A percentile compares a stretch with the other conserved stretches of the same genome.
Evolutionary conservation across 2,797 vertebrate genomes (phyloP).

Genomic region (Tadarida brasiliensis): DNA sequence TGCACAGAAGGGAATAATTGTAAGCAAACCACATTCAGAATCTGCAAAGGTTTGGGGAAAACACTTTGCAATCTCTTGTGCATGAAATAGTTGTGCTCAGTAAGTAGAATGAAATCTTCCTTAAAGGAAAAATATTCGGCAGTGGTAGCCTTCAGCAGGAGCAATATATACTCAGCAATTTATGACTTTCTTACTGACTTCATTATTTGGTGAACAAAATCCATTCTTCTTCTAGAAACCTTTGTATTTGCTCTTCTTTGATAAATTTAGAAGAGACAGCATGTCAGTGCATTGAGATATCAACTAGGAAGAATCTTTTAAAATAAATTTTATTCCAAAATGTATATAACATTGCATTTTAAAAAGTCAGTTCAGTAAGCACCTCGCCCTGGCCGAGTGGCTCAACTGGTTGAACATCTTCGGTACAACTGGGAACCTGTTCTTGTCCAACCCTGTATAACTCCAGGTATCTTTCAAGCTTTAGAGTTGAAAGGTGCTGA

Average conservation of each 20-base stretch:
- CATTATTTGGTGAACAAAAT: conserved; percentile 81
- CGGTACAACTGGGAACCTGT: neutral
- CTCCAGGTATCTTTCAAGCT: neutral
- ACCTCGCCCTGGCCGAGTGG: too few relatives aligned
- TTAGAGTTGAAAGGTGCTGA: neutral
- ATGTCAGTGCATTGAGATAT: conserved; percentile 43
- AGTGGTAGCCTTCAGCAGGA: conserved; percentile 55
- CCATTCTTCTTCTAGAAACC: conserved; percentile 73
- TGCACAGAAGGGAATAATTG: neutral
- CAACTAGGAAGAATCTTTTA: neutral
- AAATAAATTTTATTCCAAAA: conserved; percentile 40
- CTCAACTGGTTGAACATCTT: too few relatives aligned
- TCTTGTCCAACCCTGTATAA: neutral
- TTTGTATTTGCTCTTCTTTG: conserved; percentile 59
- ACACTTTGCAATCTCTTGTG: neutral
- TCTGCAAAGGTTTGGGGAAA: neutral
- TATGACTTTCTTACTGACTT: conserved; percentile 81
- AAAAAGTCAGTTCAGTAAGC: conserved; percentile 15
- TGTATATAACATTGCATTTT: neutral
- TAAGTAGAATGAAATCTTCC: conserved; percentile 15
- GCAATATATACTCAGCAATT: conserved; percentile 78
- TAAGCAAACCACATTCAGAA: neutral
- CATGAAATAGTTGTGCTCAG: neutral
- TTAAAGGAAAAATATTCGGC: conserved; percentile 74
- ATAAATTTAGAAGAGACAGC: conserved; percentile 72